Base-by-base conservation (phyloP, 2,797 vertebrate genomes). In the Triplophysa bombifrons region DNA sequence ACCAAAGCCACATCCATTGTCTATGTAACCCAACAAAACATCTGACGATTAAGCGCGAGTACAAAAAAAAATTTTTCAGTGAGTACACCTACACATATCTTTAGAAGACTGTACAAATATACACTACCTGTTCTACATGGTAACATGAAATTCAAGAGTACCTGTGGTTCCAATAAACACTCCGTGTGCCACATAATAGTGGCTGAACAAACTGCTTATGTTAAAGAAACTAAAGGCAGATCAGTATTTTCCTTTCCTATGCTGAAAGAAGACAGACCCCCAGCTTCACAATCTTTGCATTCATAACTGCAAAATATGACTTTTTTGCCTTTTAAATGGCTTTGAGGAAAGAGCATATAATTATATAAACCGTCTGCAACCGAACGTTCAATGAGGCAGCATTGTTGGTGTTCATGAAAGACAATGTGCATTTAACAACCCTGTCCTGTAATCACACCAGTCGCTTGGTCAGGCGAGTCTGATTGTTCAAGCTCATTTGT, bases 21-120 rank as follows among this genome's bases (percentile, higher is more conserved):
- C 60, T 95, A 96, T 92, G 93, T 94, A 94, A 96, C 95, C 93
- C 94, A 94, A 95, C 95, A 95, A 96, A 22, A 89, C 95, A 94
- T 95, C 96, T 95, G 96, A 96, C 93, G 95, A 71, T 84, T 90
- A 96, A 97, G 95, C 93, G 94, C 95, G 94, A 89, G 94, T 94
- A 95, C 95, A 93, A 94, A 95, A 51, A 20, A 96, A 94, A 91
- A 90, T 91, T 19, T 68, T 76, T 67, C 91, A 90, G 94, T 94
- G 93, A 92, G 89, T 94, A 95, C 95, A 96, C 90, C 94, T 93
- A 91, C 90, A 93, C 92, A 91, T 95, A 90, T 96, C 94, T 95
- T 94, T 93, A 95, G 94, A 98, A 98, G 96, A 96, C 97, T 99
- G 97, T 98, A 98, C 97, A 98, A 97, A 98, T 98, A 94, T 98